A percentile compares a stretch with the other conserved stretches of the same genome.
Conservation (phyloP, 2,888 invertebrate genomes). For the Euphydryas editha region DNA sequence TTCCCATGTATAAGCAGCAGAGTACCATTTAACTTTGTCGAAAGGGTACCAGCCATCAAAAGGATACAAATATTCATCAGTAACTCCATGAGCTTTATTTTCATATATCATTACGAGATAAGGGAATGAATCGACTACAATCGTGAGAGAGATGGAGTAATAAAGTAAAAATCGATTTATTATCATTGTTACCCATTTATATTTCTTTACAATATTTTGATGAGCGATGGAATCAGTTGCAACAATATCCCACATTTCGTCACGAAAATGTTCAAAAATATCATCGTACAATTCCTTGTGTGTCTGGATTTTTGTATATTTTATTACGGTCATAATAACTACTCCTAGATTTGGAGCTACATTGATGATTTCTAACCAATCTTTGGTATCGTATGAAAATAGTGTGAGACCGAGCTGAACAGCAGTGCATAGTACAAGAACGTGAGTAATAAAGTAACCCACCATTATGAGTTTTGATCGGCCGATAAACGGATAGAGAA, state of each 20-base stretch:
- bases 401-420: conserved; percentile 58
- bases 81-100: conserved; percentile 47
- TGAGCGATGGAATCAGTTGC: conserved; percentile 50
- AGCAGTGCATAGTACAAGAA: conserved; percentile 54
- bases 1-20: conserved; percentile 66
- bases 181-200: conserved; percentile 50
- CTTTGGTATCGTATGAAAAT: conserved; percentile 52
- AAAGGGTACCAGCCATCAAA: conserved; percentile 76
- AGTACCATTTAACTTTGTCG: conserved; percentile 67
- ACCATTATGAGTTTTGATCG: conserved; percentile 48
- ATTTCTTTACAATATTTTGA: conserved; percentile 51
- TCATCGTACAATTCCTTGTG: conserved; percentile 55
- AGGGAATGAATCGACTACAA: conserved; percentile 62
- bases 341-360: conserved; percentile 70
- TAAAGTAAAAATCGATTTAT: conserved; percentile 59
- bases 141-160: conserved; percentile 54
- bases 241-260: conserved; percentile 58
- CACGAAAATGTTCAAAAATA: conserved; percentile 58
- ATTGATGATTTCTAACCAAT: conserved; percentile 65
- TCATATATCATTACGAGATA: conserved; percentile 65
- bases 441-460: conserved; percentile 50
- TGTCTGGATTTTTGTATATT: conserved; percentile 58
- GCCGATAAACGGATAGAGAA: conserved; percentile 61
- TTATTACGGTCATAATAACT: conserved; percentile 60
- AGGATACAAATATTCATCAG: conserved; percentile 60